Evolutionary conservation across 1,140 invertebrate species (phyloP).

Genomic region (Manduca sexta): DNA sequence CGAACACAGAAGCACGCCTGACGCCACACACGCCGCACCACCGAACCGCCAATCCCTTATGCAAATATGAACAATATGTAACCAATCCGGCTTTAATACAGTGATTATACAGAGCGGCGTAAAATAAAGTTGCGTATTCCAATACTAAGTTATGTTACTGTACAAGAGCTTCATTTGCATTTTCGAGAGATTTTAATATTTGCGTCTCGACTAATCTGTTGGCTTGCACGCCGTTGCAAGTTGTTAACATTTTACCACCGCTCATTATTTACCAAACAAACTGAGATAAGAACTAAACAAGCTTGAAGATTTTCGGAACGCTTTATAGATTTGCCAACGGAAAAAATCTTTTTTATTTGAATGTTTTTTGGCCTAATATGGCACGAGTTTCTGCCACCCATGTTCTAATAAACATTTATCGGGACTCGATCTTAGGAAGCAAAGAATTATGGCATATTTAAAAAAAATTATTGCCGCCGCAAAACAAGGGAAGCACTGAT

Average conservation of each 20-base stretch:
- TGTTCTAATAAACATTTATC: slow-evolving; percentile 67
- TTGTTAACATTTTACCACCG: slow-evolving; percentile 49
- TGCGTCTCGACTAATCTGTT: slow-evolving; percentile 10
- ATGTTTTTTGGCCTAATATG: slow-evolving; percentile 46
- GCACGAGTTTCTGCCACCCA: slow-evolving; percentile 53
- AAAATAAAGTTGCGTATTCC: slow-evolving; percentile 1
- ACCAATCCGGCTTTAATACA: slow-evolving; percentile 28
- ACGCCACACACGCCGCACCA: slow-evolving; percentile 39
- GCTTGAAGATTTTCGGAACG: slow-evolving; percentile 29
- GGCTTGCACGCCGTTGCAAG: slow-evolving; percentile 13
- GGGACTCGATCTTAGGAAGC: slow-evolving; percentile 49
- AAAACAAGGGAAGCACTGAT: slow-evolving; percentile 60
- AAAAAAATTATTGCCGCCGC: slow-evolving; percentile 64
- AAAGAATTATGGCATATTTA: slow-evolving; percentile 68
- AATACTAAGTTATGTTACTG: no score
- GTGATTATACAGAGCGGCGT: slow-evolving; percentile 30
- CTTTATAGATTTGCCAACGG: slow-evolving; percentile 45
- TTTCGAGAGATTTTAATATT: neutral
- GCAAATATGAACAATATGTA: slow-evolving; percentile 46
- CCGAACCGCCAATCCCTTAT: slow-evolving; percentile 44
- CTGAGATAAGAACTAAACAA: slow-evolving; percentile 50
- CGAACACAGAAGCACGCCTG: slow-evolving; percentile 23
- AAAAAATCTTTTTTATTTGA: slow-evolving; percentile 41
- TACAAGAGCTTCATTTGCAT: no score
- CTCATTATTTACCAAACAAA: slow-evolving; percentile 61